Base-by-base conservation (phyloP, 1,140 invertebrate genomes). In the Sinonovacula constricta region DNA sequence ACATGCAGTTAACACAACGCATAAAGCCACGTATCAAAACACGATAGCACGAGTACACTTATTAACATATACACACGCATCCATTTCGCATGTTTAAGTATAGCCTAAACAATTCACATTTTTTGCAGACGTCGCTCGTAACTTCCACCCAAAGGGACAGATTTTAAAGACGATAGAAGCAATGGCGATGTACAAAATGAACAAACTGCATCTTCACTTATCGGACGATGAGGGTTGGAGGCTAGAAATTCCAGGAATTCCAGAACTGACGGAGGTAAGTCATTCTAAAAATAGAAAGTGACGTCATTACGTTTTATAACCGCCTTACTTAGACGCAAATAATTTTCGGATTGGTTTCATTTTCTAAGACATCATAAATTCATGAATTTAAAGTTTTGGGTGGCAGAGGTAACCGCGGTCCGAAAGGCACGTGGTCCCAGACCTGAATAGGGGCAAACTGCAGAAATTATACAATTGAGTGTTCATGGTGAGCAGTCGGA, bases 181-280 rank as follows among this genome's bases (percentile, higher is more conserved):
- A 7, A 88, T 88, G 87, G 75, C 79, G 0, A 68, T 74, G 60
- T 86, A 84, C 77, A 88, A 88, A 68, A 33, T 88, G 54, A 88
- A 88, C 59, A 79, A 72, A n/a, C 81, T 88, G 3, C 87, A 88
- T 59, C 68, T 86, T 3, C 87, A 88, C 69, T 68, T 88, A 14
- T 53, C 83, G 7, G 86, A 88, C 54, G 87, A 88, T 49, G 83
- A 88, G 56, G 86, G 83, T 2, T 88, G 85, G 85, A 66, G 86
- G 24, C 31, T 88, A 2, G 79, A 88, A 66, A 88, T 86, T 26
- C 71, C 71, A 7, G 78, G 54, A 3, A 71, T 85, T 18, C 82
- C 82, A 14, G 85, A 87, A 71, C 63, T 87, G 14, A 87, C 85
- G 2, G 45, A 81, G 70, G 86, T 87, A 51, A 71, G 33, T 39